Percentiles rank a stretch among this genome's conserved stretches.
Evolutionary conservation across 2,113 vertebrate genomes (phyloP).

Genomic region (Vidua chalybeata): DNA sequence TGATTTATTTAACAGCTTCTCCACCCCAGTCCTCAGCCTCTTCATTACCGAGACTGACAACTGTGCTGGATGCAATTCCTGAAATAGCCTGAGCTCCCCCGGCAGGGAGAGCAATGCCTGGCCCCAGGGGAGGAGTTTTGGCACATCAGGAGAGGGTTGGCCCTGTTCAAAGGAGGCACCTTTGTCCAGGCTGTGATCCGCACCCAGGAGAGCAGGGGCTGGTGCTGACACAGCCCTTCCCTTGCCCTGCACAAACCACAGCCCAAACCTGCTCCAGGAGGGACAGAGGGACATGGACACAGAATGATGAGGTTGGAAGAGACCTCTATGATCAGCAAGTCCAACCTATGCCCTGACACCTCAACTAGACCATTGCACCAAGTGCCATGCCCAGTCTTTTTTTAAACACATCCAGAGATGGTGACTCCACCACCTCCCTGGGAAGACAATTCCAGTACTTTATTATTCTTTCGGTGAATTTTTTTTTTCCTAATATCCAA

Average conservation of each 20-base stretch:
- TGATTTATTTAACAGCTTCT: constrained; percentile 39
- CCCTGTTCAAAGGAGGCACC: accelerated
- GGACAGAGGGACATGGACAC: background rate
- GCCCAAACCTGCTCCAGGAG: background rate
- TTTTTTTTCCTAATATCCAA: no score
- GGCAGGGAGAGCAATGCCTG: background rate
- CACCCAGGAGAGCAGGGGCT: background rate
- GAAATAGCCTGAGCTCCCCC: background rate
- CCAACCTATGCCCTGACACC: no score
- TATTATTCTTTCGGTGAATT: no score
- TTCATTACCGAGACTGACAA: background rate
- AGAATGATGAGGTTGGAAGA: no score
- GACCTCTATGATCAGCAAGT: no score
- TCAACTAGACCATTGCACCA: no score
- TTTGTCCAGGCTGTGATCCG: background rate
- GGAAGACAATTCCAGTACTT: no score
- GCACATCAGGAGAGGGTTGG: background rate
- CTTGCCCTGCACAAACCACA: background rate
- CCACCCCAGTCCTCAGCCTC: background rate
- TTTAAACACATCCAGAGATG: no score
- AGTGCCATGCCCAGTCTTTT: no score
- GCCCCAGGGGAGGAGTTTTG: background rate
- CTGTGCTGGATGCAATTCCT: background rate
- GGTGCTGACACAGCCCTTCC: background rate
- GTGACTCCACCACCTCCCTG: no score